Evolutionary conservation across 2,113 vertebrate species (phyloP), one percentile per base, ranked within the genome.

Genomic region (Oncorhynchus mykiss): DNA sequence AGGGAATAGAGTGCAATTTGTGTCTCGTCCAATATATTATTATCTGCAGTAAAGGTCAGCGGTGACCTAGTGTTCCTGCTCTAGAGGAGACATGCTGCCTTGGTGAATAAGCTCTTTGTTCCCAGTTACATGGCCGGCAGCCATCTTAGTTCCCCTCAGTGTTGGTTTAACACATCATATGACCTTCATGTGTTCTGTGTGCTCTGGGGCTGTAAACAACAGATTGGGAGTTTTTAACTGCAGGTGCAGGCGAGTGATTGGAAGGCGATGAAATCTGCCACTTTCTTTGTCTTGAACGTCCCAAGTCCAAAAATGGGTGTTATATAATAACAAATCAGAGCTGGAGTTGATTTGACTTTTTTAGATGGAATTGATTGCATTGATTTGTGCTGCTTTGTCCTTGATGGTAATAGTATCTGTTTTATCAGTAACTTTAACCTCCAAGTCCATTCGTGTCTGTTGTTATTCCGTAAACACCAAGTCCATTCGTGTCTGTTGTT

Each of bases 31-130:
- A 45, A 45, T 11, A 45, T 9, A 70, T 45, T 45, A n/a, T 70
- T 24, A 70, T 70, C n/a, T 45, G 6, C 39, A 49, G 39, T 70
- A 70, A 70, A 70, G 68, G 68, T 70, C 68, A 70, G 39, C 5
- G 12, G 6, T 22, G 39, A 22, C 68, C 7, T 7, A 49, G 4
- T 6, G 68, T 24, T 70, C 64, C 68, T 49, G 20, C 34, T 8
- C 1, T 34, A 45, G 27, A 34, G 9, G n/a, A n/a, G 68, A 45
- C 16, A 18, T 18, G 51, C 16, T 18, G 12, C 68, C 68, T 16
- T 9, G 20, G 14, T 22, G 39, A 45, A 70, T 27, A 48, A 16
- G 12, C 12, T 13, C 9, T 48, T 48, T 70, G 34, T 22, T 22
- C 39, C 39, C 20, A 48, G 18, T 16, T 6, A 13, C 67, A 49